Percentiles rank a stretch among this genome's conserved stretches.
phyloP scores from a whole-genome alignment of 1,140 invertebrate genomes.

The Drosophila albomicans region DNA sequence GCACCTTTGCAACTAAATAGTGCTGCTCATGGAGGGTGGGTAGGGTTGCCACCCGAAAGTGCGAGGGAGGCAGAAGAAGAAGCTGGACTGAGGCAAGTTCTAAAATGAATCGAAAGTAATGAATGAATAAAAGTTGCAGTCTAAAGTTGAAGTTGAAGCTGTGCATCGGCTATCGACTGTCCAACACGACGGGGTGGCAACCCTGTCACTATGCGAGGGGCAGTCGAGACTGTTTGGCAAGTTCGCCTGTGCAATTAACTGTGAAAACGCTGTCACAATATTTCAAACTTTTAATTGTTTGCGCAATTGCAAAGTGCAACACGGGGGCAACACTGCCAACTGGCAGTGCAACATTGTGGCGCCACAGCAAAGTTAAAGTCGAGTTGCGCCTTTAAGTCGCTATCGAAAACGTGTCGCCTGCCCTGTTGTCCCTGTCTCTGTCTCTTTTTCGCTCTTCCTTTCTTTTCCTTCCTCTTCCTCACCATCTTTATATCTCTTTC shows the following conservation, averaged over 20 bases:
- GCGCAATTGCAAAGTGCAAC: conserved; percentile 67
- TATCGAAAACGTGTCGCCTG: conserved; percentile 1
- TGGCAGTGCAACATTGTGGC: conserved; percentile 35
- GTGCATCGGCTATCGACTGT: conserved; percentile 2
- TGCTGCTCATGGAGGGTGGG: conserved; percentile 7
- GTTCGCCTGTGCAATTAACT: conserved; percentile 71
- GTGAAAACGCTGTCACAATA: conserved; percentile 81
- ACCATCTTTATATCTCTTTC: background rate
- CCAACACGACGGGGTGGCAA: background rate
- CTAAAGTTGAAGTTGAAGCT: conserved; percentile 16
- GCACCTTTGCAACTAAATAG: conserved; percentile 38
- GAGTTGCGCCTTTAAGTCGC: conserved; percentile 25
- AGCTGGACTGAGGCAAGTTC: background rate
- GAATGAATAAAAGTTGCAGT: conserved; percentile 41
- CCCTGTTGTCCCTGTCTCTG: too few relatives aligned
- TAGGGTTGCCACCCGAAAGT: background rate
- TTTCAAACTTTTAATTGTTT: conserved; percentile 83
- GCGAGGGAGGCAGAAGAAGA: background rate
- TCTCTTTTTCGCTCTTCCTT: background rate
- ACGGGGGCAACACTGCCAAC: conserved; percentile 42
- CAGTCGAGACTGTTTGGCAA: conserved; percentile 6
- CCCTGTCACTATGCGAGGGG: background rate
- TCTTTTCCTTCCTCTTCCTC: background rate
- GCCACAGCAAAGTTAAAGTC: conserved; percentile 29
- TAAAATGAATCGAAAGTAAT: conserved; percentile 70